Evolutionary conservation across 2,797 vertebrate genomes (phyloP).

Genomic region (Epinephelus awoara): DNA sequence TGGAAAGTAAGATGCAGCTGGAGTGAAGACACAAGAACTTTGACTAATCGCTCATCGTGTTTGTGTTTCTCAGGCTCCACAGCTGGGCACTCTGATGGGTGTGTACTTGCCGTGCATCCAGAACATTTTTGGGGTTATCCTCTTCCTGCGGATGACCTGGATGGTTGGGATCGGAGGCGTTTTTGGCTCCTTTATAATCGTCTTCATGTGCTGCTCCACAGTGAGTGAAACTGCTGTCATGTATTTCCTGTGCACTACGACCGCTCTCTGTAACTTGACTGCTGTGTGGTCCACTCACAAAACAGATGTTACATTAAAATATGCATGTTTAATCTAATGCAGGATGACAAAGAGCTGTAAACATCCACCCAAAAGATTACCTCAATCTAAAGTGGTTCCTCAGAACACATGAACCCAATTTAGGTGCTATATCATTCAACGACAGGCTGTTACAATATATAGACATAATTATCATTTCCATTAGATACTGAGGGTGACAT

Average conservation of each 20-base stretch:
- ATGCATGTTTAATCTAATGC: neutral
- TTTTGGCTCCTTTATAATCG: constrained; percentile 95
- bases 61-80: constrained; percentile 88
- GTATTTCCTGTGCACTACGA: neutral
- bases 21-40: neutral
- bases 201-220: constrained; percentile 98
- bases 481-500: constrained; percentile 51
- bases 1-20: constrained; percentile 1
- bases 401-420: neutral
- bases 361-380: neutral
- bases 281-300: neutral
- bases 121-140: constrained; percentile 99
- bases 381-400: neutral
- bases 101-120: constrained; percentile 98
- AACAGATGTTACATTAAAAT: constrained; percentile 18
- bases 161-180: constrained; percentile 96
- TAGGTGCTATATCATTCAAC: neutral
- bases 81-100: constrained; percentile 98
- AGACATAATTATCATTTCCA: constrained; percentile 24
- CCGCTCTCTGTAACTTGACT: neutral
- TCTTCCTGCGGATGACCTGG: constrained; percentile 98
- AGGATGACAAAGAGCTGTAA: neutral
- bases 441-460: constrained; percentile 9
- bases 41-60: neutral
- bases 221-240: constrained; percentile 84